phyloP scores from a whole-genome alignment of 2,888 invertebrate genomes.

The Apomyelois bistriatella region DNA sequence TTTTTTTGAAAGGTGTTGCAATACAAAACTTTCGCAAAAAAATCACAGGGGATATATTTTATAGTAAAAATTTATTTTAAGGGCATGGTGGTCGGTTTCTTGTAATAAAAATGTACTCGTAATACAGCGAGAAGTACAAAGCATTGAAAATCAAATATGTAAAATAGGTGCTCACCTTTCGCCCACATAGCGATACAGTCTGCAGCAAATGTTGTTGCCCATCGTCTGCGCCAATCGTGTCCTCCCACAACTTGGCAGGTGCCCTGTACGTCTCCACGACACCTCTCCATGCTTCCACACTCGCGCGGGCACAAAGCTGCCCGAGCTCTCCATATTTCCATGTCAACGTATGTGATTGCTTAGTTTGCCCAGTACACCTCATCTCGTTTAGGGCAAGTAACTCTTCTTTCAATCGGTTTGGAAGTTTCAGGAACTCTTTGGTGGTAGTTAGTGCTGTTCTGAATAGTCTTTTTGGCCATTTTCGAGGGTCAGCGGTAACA shows the following conservation, averaged over 20 bases:
- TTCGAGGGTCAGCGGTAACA: constrained; percentile 63
- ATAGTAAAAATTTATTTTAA: no score
- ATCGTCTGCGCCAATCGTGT: constrained; percentile 79
- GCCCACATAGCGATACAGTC: constrained; percentile 83
- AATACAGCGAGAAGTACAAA: no score
- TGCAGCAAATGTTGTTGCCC: constrained; percentile 79
- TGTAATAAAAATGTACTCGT: no score
- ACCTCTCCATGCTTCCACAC: constrained; percentile 52
- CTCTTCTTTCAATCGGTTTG: constrained; percentile 52
- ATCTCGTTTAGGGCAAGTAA: constrained; percentile 54
- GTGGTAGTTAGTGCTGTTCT: constrained; percentile 35
- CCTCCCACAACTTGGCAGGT: constrained; percentile 68
- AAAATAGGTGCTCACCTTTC: constrained; percentile 70
- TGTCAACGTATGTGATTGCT: constrained; percentile 51
- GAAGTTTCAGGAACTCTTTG: constrained; percentile 45
- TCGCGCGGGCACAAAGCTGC: constrained; percentile 55
- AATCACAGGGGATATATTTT: no score
- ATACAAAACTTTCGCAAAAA: no score
- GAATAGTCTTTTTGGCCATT: constrained; percentile 59
- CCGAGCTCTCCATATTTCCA: constrained; percentile 69
- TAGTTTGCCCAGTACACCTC: constrained; percentile 49
- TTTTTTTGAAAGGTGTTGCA: no score
- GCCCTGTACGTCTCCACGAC: constrained; percentile 56
- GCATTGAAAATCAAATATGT: no score
- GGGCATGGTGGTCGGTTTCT: no score